Evolutionary conservation across 1,140 invertebrate species (phyloP), one percentile per base, ranked within the genome.

Genomic region (Drosophila parvula): DNA sequence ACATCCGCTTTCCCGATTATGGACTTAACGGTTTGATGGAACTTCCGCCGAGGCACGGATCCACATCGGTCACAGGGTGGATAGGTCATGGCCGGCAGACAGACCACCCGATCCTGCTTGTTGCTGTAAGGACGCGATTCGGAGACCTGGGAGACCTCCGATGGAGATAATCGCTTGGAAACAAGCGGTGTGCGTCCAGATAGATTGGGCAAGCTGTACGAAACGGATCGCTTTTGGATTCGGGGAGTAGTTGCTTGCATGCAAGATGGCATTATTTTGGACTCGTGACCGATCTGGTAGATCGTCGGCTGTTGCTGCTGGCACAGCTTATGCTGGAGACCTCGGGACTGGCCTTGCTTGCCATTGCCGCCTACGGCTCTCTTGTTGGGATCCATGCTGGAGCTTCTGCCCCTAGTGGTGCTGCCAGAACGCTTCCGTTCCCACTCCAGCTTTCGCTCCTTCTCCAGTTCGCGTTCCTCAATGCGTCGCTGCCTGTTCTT

Each of bases 191-290:
- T 10, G 36, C 28, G 40, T 16, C 67, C 18, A 12, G 60, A 34
- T 7, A 86, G 36, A 61, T 86, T 45, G 0, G 82, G 83, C 83
- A 86, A 59, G 48, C 82, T 86, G 38, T 36, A 43, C 0, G 79
- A 73, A 14, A 41, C 22, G 2, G 28, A 27, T 32, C 41, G 30
- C 16, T 62, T 69, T 1, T 22, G 18, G 5, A 50, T 8, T 0
- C 43, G 45, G 5, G 40, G 38, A 1, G 41, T 3, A 11, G 34
- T 44, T 14, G 47, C 3, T 1, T 43, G 43, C 16, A 12, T 74
- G 2, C 55, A 28, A 1, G 51, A 5, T 6, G 55, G 16, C 0
- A 22, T 8, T 11, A 11, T 30, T 2, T 22, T 50, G 14, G 22
- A 8, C 2, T 59, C n/a, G 5, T 45, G 43, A 28, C 22, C 47